Evolutionary conservation across 2,113 vertebrate species (phyloP).

Genomic region (Chaetorhynchus papuensis): DNA sequence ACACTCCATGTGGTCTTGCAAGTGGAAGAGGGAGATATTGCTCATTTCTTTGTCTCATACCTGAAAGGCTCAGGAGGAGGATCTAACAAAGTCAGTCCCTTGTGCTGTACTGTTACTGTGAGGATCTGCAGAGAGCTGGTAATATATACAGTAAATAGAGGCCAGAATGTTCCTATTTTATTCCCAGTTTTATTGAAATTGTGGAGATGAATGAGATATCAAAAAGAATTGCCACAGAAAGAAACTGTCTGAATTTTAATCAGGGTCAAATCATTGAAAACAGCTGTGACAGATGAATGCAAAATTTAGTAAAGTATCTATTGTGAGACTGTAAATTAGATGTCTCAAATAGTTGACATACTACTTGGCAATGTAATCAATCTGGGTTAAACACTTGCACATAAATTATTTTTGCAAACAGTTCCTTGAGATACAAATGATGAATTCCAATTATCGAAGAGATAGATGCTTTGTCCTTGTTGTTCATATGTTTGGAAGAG

Average conservation of each 20-base stretch:
- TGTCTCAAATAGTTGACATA: not conserved
- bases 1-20: not conserved
- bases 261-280: conserved; percentile 2
- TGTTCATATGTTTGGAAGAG: not conserved
- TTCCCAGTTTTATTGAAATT: not conserved
- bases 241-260: conserved; percentile 12
- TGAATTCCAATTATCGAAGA: not conserved
- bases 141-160: not conserved
- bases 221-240: not conserved
- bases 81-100: not conserved
- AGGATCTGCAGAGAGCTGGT: not conserved
- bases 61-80: not conserved
- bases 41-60: not conserved
- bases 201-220: not conserved
- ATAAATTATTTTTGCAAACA: not conserved
- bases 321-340: conserved; percentile 15
- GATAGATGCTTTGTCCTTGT: not conserved
- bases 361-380: not conserved
- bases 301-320: conserved; percentile 21
- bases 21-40: not conserved
- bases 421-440: not conserved
- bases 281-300: conserved; percentile 27
- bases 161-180: not conserved
- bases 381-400: conserved; percentile 9
- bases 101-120: not conserved